Evolutionary conservation across 2,797 vertebrate genomes (phyloP).

Genomic region (Orestias chungarensis): DNA sequence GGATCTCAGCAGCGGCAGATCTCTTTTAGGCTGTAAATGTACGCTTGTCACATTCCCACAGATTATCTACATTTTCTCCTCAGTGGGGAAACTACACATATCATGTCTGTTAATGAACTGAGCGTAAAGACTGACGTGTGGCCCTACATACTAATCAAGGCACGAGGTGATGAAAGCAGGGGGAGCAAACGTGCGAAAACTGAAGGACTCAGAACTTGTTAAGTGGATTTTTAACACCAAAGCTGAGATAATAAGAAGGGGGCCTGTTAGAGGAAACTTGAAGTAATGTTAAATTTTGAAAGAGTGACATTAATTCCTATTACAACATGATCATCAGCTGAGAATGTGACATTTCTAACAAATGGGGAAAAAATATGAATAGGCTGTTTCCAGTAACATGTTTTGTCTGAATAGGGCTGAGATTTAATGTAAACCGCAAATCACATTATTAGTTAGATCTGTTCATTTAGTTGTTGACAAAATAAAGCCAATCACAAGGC

Average conservation of each 20-base stretch:
- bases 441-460: background rate
- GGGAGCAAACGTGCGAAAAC: constrained; percentile 17
- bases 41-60: constrained; percentile 9
- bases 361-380: constrained; percentile 20
- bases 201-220: constrained; percentile 41
- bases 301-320: constrained; percentile 47
- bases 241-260: constrained; percentile 47
- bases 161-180: constrained; percentile 36
- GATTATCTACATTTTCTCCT: constrained; percentile 3
- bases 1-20: constrained; percentile 4
- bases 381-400: background rate
- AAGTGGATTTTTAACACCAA: constrained; percentile 62
- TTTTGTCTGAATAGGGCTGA: background rate
- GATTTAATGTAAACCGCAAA: background rate
- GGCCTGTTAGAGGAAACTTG: constrained; percentile 39
- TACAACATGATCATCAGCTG: constrained; percentile 36
- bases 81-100: constrained; percentile 25
- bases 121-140: constrained; percentile 19
- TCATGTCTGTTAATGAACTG: constrained; percentile 52
- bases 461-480: background rate
- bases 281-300: constrained; percentile 39
- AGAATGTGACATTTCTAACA: constrained; percentile 24
- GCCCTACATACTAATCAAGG: constrained; percentile 41
- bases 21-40: constrained; percentile 1
- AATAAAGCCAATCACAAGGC: background rate